Base-by-base conservation (phyloP, 2,113 vertebrate species). In the rabbit (Oryctolagus cuniculus) region DNA sequence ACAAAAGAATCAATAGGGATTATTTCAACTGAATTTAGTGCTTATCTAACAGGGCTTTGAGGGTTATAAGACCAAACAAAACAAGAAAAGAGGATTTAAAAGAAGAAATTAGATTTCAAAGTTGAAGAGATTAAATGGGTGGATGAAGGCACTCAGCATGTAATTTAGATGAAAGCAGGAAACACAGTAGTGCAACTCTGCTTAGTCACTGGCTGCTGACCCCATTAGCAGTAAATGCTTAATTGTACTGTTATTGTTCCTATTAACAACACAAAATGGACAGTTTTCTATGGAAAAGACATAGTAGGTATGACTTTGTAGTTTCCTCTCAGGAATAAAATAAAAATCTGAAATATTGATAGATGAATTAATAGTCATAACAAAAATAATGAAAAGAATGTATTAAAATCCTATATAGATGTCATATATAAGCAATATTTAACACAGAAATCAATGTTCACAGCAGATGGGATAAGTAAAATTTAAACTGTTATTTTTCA, bases 61-160 rank as follows among this genome's bases (percentile, higher is more conserved):
- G 89, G 82, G 94, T 95, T 95, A 95, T 77, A 74, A 85, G 79
- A 95, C 87, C 86, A 97, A 95, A 94, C 55, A 93, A 97, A 96
- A 96, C 87, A 90, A 89, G 92, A 93, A 97, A 98, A 91, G 93
- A 87, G 49, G 92, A 94, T 95, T 95, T 96, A 89, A 93, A 94
- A 95, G 95, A 95, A 94, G 90, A 97, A 96, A 95, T 92, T 96
- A 92, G 93, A 87, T 95, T 96, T 96, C 85, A 89, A 95, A 96
- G 95, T 96, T 95, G 92, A 96, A 86, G 64, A 92, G 85, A 93
- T 96, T 97, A 96, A 96, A 66, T 73, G 63, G 22, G 67, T 87
- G 61, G 92, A 90, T 96, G 86, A 91, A 96, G 31, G 66, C 34
- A 67, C 49, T 80, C 70, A 84, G 82, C 82, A 25, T 81, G 72